Base-by-base conservation (phyloP, 92 coral and sea anemone genomes). In the Epizoanthus ramosus region DNA sequence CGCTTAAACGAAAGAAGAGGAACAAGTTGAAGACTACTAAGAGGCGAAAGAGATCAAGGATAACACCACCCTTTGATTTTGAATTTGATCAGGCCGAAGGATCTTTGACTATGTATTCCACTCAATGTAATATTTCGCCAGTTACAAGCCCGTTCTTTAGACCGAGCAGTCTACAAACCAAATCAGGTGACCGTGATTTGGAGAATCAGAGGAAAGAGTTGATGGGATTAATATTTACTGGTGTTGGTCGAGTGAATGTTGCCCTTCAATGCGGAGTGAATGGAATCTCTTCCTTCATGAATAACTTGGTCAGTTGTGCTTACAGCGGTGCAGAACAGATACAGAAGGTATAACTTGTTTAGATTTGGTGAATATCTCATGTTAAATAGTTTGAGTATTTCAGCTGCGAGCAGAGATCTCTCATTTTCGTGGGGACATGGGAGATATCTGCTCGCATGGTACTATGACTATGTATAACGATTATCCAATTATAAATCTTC, bases 1-100 rank as follows among this genome's bases (percentile, higher is more conserved):
- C 90, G 50, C 35, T 68, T 52, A 80, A 86, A 47, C 70, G 80
- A 64, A 88, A 83, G 70, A 68, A 68, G 73, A 88, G 59, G 66
- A 59, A 70, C 9, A 83, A 57, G 37, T 25, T 77, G 8, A 77
- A 77, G 71, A 60, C 56, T 35, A 60, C 56, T 35, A 76, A 76
- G 8, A 19, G 31, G 6, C 21, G 21, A 12, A 16, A 14, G 28
- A 60, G 18, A 76, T 41, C 58, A 22, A 41, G 53, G 19, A 12
- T 16, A 17, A 22, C 52, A n/a, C 71, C 57, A 67, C 47, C 31
- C 15, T 43, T 22, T 17, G 6, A 73, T 13, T 8, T 21, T 52
- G 10, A 76, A 9, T 7, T 10, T 23, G 21, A 19, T 21, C 14
- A 1, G 23, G 15, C 4, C 25, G 53, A 25, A 28, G 80, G 60